Evolutionary conservation across 2,113 vertebrate species (phyloP).

Genomic region (Sinocyclocheilus rhinocerous): DNA sequence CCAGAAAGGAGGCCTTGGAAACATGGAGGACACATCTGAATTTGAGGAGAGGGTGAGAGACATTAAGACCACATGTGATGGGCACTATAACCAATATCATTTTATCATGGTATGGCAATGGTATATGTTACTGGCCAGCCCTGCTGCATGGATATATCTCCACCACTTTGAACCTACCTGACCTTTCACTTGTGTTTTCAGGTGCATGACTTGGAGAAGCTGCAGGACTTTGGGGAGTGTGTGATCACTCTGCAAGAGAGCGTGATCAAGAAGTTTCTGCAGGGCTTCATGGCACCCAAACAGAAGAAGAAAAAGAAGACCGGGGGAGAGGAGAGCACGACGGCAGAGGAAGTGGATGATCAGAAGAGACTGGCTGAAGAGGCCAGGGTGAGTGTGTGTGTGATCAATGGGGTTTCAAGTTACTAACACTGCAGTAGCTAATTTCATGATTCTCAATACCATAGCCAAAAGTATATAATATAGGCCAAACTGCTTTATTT

Average conservation of each 20-base stretch:
- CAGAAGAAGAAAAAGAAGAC: constrained; percentile 90
- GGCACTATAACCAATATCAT: neutral
- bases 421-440: neutral
- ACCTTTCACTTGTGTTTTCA: constrained; percentile 59
- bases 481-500: neutral
- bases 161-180: neutral
- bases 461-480: neutral
- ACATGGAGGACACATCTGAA: constrained; percentile 84
- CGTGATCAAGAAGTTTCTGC: constrained; percentile 96
- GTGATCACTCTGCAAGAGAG: constrained; percentile 91
- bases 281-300: constrained; percentile 99
- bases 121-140: neutral
- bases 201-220: constrained; percentile 84
- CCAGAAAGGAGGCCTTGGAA: constrained; percentile 94
- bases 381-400: constrained; percentile 91
- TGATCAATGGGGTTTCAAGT: neutral
- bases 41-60: constrained; percentile 86
- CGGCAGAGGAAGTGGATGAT: constrained; percentile 91
- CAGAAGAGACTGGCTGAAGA: constrained; percentile 96
- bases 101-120: neutral
- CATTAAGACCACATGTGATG: neutral
- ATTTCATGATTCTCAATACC: neutral
- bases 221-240: constrained; percentile 93
- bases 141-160: neutral
- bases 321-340: constrained; percentile 84